A percentile compares a stretch with the other conserved stretches of the same genome.
phyloP scores from a whole-genome alignment of 2,113 vertebrate species.

The Prunella himalayana region DNA sequence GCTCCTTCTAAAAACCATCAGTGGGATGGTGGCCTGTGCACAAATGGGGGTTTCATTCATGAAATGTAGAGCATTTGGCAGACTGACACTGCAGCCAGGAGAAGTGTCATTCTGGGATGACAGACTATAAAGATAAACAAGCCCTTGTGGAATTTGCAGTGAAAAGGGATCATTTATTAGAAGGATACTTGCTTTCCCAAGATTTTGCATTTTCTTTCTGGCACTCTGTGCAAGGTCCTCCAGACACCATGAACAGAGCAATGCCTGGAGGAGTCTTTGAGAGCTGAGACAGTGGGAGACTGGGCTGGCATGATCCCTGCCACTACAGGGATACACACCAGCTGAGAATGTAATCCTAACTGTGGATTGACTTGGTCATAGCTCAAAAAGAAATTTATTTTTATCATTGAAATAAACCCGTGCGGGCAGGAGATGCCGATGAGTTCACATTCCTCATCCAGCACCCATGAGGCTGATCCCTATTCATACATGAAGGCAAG shows the following conservation, averaged over 20 bases:
- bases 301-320: not conserved
- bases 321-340: accelerated
- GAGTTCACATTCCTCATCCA: not conserved
- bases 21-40: not conserved
- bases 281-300: not conserved
- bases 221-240: not conserved
- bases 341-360: not conserved
- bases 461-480: not conserved
- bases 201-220: not conserved
- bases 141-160: not conserved
- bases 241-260: not conserved
- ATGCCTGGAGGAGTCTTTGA: not conserved
- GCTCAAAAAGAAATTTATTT: not conserved
- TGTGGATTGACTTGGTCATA: not conserved
- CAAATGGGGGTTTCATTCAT: not conserved
- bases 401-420: not conserved
- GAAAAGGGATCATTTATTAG: not conserved
- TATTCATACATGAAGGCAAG: not conserved
- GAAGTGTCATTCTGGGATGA: not conserved
- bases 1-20: not conserved
- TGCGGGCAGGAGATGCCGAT: not conserved
- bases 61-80: not conserved
- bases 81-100: not conserved
- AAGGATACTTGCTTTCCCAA: not conserved
- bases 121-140: not conserved